Percentiles rank a stretch among this genome's conserved stretches.
Evolutionary conservation across 2,113 vertebrate species (phyloP).

Genomic region (Vireo altiloquus): DNA sequence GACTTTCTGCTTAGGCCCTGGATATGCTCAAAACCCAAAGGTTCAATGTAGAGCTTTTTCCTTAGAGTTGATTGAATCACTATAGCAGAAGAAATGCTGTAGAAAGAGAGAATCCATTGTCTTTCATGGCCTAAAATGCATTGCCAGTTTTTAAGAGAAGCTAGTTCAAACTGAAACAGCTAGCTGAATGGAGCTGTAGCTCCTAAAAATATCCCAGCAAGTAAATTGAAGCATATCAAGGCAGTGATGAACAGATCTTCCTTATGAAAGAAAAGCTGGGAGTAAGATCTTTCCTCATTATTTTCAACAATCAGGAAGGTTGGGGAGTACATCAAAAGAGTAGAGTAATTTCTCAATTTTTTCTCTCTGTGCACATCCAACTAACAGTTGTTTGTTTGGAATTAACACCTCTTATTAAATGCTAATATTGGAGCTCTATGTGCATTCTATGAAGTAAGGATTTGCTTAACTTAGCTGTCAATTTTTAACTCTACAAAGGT

Average conservation of each 20-base stretch:
- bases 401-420: background rate
- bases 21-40: background rate
- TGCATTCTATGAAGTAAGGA: background rate
- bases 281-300: background rate
- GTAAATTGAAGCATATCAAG: background rate
- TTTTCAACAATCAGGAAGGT: background rate
- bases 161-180: background rate
- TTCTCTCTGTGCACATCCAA: accelerated
- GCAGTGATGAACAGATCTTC: background rate
- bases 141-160: background rate
- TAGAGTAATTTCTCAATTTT: background rate
- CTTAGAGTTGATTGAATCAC: background rate
- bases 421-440: background rate
- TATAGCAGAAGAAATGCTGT: background rate
- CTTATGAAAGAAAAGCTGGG: background rate
- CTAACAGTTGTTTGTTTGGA: background rate
- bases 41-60: background rate
- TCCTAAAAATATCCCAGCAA: background rate
- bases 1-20: background rate
- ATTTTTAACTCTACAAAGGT: background rate
- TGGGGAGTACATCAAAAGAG: background rate
- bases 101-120: background rate
- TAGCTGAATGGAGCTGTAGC: background rate
- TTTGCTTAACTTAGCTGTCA: background rate
- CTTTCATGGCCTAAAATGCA: background rate